Evolutionary conservation across 2,797 vertebrate genomes (phyloP), one percentile per base, ranked within the genome.

Genomic region (Crenichthys baileyi): DNA sequence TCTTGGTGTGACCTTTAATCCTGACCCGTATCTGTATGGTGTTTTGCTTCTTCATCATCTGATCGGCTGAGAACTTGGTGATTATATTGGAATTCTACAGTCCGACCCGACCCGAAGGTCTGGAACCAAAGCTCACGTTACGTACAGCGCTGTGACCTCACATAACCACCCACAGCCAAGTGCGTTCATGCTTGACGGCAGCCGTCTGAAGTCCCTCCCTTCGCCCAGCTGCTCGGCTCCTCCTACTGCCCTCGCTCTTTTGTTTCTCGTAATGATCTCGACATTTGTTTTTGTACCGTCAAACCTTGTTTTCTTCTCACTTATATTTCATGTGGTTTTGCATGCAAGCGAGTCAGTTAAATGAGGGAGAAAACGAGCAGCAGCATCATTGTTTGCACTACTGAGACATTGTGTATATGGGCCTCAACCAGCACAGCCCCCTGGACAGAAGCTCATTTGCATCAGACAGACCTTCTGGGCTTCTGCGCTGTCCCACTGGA

Each of bases 321-420:
- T 48, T 85, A 85, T 79, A 48, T 87, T 89, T 80, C 82, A 70
- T 58, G 24, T 24, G 22, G 63, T 41, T 67, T 41, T 67, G 36
- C 31, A 55, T 56, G 72, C 71, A 77, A 85, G 81, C 83, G 51
- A 87, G 78, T 48, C 72, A 76, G 79, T 89, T 90, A 91, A 93
- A 90, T 85, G 88, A 90, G 87, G 83, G 87, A 88, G 85, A 94
- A 93, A 90, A 89, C 87, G 76, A 85, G 79, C 76, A 80, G 79
- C 84, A 88, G 56, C 78, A 87, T 85, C 76, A 86, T 88, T 93
- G 85, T 92, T 88, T 82, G 77, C 72, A 79, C 81, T 31, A 79
- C 76, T 76, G 65, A 73, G 91, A 85, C 51, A 50, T 36, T 36
- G 82, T 53, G 7, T 31, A 67, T 75, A 72, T 53, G 78, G 78